Base-by-base conservation (phyloP, 2,888 invertebrate genomes). In the Ectobius pallidus region DNA sequence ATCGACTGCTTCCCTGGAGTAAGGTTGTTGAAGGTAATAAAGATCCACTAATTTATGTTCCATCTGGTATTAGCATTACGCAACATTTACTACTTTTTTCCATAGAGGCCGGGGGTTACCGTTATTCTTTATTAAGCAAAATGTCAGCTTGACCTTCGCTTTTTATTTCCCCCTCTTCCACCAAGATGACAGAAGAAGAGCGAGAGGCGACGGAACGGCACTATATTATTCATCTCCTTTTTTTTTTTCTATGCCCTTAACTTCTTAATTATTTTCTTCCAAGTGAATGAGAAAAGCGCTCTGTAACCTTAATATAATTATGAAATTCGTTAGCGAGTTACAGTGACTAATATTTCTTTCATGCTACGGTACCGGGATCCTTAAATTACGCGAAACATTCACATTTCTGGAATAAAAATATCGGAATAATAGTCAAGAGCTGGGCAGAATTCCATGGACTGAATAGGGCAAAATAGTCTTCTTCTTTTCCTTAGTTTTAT, bases 131-230 rank as follows among this genome's bases (percentile, higher is more conserved):
- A 42, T 42, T 70, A 55, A 39, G 27, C 42, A 25, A 70, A 70
- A 70, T 70, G 70, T 70, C 70, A 70, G 70, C 30, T 7, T 70
- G 70, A 70, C 70, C 58, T 70, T 70, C 70, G 20, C 65, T 2
- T 58, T 58, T 30, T 30, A 30, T 27, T 58, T n/a, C 11, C 18
- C 27, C 58, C 32, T 32, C 58, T 16, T 25, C 58, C 58, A 14
- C 30, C 11, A 3, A n/a, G 27, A 58, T 30, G 58, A 30, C n/a
- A 30, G n/a, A 9, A 55, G 25, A 7, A 55, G 2, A 22, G 14
- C 27, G 22, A 9, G 14, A 55, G 55, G 55, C 55, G 27, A 16
- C 55, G 55, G 11, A 20, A 27, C 22, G 22, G 4, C 22, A 11
- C 52, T 18, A 20, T 18, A 52, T 18, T 3, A 18, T 6, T 20